Evolutionary conservation across 2,888 invertebrate species (phyloP).

Genomic region (Polyommatus iphigenia): DNA sequence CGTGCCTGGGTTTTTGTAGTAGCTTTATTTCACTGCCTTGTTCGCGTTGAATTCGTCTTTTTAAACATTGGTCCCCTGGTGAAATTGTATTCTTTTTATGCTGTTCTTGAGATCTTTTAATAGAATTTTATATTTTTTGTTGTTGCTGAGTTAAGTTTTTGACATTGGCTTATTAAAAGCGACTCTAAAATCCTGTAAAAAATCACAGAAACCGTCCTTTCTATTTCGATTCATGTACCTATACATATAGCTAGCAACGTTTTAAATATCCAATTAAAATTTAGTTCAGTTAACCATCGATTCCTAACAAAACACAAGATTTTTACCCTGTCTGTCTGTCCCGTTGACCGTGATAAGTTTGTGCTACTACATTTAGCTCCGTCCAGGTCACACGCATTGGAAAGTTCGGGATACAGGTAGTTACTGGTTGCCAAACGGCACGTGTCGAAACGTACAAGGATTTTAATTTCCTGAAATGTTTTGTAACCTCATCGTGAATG

Average conservation of each 20-base stretch:
- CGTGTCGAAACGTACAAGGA: constrained; percentile 25
- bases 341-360: not conserved
- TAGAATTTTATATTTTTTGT: too few relatives aligned
- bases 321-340: not conserved
- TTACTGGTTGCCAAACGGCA: constrained; percentile 17
- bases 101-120: too few relatives aligned
- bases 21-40: not conserved
- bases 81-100: too few relatives aligned
- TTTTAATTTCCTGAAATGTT: constrained; percentile 27
- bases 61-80: not conserved
- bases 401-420: constrained; percentile 14
- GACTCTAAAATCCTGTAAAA: too few relatives aligned
- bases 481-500: not conserved
- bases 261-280: too few relatives aligned
- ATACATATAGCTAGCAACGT: too few relatives aligned
- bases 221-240: too few relatives aligned
- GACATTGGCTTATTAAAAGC: too few relatives aligned
- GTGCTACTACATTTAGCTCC: not conserved
- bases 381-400: constrained; percentile 7
- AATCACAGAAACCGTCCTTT: too few relatives aligned
- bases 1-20: constrained; percentile 12
- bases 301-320: not conserved
- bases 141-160: too few relatives aligned
- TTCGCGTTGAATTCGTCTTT: not conserved
- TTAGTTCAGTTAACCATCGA: too few relatives aligned